Evolutionary conservation across 2,113 vertebrate species (phyloP), one percentile per base, ranked within the genome.

Genomic region (Miniopterus natalensis): DNA sequence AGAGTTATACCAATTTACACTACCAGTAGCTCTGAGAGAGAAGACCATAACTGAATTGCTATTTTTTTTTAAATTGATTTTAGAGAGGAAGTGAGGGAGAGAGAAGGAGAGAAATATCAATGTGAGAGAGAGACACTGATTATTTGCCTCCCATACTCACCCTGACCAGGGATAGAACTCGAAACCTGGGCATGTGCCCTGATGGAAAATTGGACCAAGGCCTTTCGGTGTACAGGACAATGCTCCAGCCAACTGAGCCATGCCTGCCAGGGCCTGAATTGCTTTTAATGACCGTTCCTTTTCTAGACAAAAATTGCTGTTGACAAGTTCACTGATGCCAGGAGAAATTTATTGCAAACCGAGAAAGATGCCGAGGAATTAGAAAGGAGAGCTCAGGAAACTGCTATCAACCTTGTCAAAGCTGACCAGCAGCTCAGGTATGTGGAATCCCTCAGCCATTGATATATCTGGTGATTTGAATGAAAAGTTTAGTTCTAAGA

Each of bases 401-500:
- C 96, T n/a, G 98, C 99, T 73, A 14, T 97, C 81, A 98, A 98
- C 90, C 97, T 99, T 29, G 98, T 98, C 95, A 98, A 98, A 94
- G 98, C 98, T 23, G 97, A 98, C 79, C 98, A 99, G 96, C 98
- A 99, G 25, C 96, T 99, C 94, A 99, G 99, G 99, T 99, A 97
- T 23, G 12, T 36, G 49, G 20, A 8, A 12, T 75, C 6, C 13
- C 42, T 90, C 13, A 23, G 74, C 63, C 40, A 4, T 18, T 49
- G 49, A 57, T 36, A 20, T 77, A 18, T 6, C 20, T 2, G 1
- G 55, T 61, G 42, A 83, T 71, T 61, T 57, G 61, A 75, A 61
- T 12, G 88, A 47, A 12, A 88, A 31, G 27, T 65, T 90, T 86
- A 9, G 15, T 49, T 63, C 74, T 40, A 9, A 45, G 47, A 53